A percentile compares a stretch with the other conserved stretches of the same genome.
These are phyloP conservation scores for Cryptus viduatorius DNA, from an alignment of 2,888 invertebrate species.

Conservation along the genomic window DNA sequence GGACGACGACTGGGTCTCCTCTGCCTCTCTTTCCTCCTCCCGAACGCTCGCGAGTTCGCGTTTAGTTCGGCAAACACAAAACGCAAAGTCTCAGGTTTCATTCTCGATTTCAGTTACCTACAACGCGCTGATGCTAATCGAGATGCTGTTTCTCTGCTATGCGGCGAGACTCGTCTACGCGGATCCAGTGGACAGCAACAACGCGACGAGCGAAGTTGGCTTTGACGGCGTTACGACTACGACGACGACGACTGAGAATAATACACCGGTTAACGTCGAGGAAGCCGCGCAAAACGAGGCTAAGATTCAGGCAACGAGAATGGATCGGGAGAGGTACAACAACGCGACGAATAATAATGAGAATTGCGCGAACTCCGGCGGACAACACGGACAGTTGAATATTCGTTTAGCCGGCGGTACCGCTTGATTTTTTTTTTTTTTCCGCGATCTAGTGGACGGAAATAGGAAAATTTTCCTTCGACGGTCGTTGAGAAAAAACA, in stretches of 20 bases:
- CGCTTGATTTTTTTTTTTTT: neutral
- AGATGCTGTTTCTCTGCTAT: constrained; percentile 89
- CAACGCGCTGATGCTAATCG: constrained; percentile 88
- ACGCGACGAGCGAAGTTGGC: constrained; percentile 26
- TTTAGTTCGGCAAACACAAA: constrained; percentile 45
- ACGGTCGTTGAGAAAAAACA: too few species aligned
- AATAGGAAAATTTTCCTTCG: neutral
- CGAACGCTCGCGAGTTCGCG: too few species aligned
- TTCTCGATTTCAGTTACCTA: constrained; percentile 88
- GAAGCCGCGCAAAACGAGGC: constrained; percentile 1
- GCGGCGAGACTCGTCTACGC: constrained; percentile 89
- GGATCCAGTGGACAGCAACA: constrained; percentile 72
- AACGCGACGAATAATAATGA: constrained; percentile 76
- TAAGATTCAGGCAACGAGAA: constrained; percentile 24
- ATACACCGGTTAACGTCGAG: constrained; percentile 16
- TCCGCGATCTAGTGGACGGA: neutral
- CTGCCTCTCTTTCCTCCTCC: too few species aligned
- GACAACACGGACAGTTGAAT: constrained; percentile 1
- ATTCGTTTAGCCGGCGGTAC: constrained; percentile 21
- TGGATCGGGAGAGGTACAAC: constrained; percentile 22
- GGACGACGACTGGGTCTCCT: neutral
- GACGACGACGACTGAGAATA: constrained; percentile 16
- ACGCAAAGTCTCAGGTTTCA: constrained; percentile 70
- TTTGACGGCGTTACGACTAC: constrained; percentile 1
- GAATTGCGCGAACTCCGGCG: neutral